These are phyloP conservation scores for Neoascia interrupta DNA, from an alignment of 2,888 invertebrate genomes.

Conservation along the genomic window DNA sequence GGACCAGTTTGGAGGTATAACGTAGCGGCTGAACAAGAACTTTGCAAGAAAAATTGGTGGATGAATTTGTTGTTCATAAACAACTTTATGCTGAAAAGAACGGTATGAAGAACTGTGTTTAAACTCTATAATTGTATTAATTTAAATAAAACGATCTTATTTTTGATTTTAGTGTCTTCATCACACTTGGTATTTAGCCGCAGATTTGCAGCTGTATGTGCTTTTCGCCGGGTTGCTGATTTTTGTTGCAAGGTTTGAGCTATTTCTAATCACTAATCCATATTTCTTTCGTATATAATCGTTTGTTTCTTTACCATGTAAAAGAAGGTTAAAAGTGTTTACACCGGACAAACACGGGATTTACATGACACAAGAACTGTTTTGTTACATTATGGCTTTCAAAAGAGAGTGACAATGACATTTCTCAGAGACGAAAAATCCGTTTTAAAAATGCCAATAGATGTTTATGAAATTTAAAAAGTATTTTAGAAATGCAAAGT, in stretches of 20 bases:
- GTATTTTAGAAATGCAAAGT: too few species aligned
- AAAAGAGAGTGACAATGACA: too few species aligned
- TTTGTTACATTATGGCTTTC: too few species aligned
- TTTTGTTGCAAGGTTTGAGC: constrained; percentile 74
- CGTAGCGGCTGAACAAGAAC: constrained; percentile 74
- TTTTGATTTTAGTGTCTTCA: constrained; percentile 74
- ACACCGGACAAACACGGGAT: too few species aligned
- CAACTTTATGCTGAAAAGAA: constrained; percentile 75
- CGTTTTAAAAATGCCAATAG: too few species aligned
- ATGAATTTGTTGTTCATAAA: constrained; percentile 77
- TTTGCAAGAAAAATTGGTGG: constrained; percentile 79
- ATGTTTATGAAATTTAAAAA: too few species aligned
- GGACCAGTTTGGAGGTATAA: constrained; percentile 79
- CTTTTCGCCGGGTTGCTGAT: constrained; percentile 73
- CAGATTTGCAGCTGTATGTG: constrained; percentile 77
- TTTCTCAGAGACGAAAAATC: too few species aligned
- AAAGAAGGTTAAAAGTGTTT: too few species aligned
- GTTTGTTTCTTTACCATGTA: too few species aligned
- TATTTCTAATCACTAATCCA: too few species aligned
- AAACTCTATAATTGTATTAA: neutral
- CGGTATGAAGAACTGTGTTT: constrained; percentile 67
- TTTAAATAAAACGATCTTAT: neutral
- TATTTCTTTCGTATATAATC: too few species aligned
- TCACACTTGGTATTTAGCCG: constrained; percentile 77
- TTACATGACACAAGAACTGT: too few species aligned